Evolutionary conservation across 2,797 vertebrate species (phyloP), one percentile per base, ranked within the genome.

Genomic region (Molothrus aeneus): DNA sequence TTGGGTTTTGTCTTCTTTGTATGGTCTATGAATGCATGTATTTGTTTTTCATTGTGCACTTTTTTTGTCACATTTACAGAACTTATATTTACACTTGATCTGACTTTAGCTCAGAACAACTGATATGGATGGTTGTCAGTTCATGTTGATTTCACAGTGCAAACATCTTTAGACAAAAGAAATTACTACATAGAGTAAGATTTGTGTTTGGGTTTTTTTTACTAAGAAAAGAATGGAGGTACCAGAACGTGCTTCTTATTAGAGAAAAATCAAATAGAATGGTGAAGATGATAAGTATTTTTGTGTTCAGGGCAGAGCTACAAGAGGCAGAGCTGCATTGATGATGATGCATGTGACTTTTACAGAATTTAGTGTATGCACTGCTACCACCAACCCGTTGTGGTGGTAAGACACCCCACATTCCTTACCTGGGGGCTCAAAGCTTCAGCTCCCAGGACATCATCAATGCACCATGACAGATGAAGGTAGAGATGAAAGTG

Each of bases 391-490:
- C 8, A 48, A 10, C 7, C 59, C 11, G 11, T 17, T 29, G 11
- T 21, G 53, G 8, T 45, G 17, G 7, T 56, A 29, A 80, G 17
- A 17, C 34, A 31, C 29, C 17, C 24, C 12, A 14, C 1, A 2
- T 24, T 81, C n/a, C 9, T 70, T n/a, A 21, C 3, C 13, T 43
- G 20, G 0, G 3, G 8, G 2, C 43, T 90, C 36, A 66, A 29
- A 50, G 10, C 4, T 57, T 31, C 6, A 42, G 10, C 24, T 87
- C 34, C n/a, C 17, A 21, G 28, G 40, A 38, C 3, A 32, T 36
- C 25, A 19, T 54, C 18, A 51, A 0, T 45, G 32, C 6, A 63
- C 7, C 11, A 25, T 0, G 1, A 66, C 5, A 59, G 21, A 56
- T 47, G 15, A 60, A 60, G 45, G 20, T 21, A 80, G 24, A 70